These are phyloP conservation scores for Bombus huntii DNA, from an alignment of 1,140 invertebrate genomes.

Conservation along the genomic window DNA sequence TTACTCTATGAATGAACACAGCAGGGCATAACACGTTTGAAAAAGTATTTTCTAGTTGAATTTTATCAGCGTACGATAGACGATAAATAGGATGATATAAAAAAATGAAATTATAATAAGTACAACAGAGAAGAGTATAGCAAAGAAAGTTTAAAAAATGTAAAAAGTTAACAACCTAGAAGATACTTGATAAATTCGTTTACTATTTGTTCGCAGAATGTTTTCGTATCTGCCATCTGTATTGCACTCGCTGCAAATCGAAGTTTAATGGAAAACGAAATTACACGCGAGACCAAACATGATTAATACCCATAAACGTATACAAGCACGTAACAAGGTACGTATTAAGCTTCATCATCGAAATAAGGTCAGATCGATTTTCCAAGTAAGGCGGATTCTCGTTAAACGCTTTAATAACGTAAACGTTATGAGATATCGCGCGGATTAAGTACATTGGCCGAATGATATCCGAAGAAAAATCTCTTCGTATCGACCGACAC, in stretches of 20 bases:
- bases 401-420: background rate
- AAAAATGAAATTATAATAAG: background rate
- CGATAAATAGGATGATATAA: too few relatives aligned
- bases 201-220: background rate
- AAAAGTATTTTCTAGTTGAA: too few relatives aligned
- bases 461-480: background rate
- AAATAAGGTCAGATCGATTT: conserved; percentile 4
- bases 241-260: background rate
- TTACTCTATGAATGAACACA: too few relatives aligned
- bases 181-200: background rate
- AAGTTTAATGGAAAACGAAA: conserved; percentile 24
- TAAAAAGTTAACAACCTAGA: background rate
- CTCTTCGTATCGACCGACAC: background rate
- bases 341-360: background rate
- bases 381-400: conserved; percentile 13
- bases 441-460: background rate
- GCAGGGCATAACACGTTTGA: too few relatives aligned
- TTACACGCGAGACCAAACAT: background rate
- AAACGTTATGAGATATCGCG: background rate
- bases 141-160: background rate
- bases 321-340: background rate
- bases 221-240: background rate
- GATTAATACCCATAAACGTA: conserved; percentile 3
- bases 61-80: too few relatives aligned
- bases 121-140: background rate